A percentile compares a stretch with the other conserved stretches of the same genome.
Evolutionary conservation across 2,888 invertebrate species (phyloP).

Genomic region (Clanis bilineata): DNA sequence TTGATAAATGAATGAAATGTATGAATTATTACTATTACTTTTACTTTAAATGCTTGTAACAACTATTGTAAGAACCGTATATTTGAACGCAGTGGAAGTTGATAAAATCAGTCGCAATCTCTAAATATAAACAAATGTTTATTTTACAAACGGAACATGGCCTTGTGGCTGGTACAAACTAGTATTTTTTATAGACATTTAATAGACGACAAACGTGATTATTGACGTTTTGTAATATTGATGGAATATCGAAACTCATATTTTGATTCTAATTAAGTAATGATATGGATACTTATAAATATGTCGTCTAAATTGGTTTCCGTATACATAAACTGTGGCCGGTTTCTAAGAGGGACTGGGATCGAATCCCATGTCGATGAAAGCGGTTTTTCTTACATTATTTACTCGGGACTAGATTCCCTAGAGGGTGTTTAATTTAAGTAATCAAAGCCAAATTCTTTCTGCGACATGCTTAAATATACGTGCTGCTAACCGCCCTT

Average conservation of each 20-base stretch:
- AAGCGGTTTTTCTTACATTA: too few species aligned
- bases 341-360: too few species aligned
- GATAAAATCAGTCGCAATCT: not conserved
- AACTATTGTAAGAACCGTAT: too few species aligned
- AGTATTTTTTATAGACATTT: slow-evolving; percentile 12
- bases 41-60: too few species aligned
- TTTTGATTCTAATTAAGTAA: slow-evolving; percentile 1
- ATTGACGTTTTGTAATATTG: slow-evolving; percentile 11
- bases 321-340: not conserved
- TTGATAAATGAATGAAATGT: too few species aligned
- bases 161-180: slow-evolving; percentile 14
- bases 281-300: not conserved
- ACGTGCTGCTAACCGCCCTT: too few species aligned
- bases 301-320: not conserved
- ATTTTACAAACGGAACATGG: slow-evolving; percentile 3
- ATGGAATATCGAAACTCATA: slow-evolving; percentile 11
- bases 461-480: too few species aligned
- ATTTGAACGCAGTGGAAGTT: not conserved
- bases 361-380: too few species aligned
- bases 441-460: too few species aligned
- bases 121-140: slow-evolving; percentile 11
- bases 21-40: too few species aligned
- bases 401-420: too few species aligned
- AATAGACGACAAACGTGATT: slow-evolving; percentile 15
- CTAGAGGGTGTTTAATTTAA: too few species aligned